phyloP scores from a whole-genome alignment of 2,888 invertebrate species.

The Volucella zonaria region DNA sequence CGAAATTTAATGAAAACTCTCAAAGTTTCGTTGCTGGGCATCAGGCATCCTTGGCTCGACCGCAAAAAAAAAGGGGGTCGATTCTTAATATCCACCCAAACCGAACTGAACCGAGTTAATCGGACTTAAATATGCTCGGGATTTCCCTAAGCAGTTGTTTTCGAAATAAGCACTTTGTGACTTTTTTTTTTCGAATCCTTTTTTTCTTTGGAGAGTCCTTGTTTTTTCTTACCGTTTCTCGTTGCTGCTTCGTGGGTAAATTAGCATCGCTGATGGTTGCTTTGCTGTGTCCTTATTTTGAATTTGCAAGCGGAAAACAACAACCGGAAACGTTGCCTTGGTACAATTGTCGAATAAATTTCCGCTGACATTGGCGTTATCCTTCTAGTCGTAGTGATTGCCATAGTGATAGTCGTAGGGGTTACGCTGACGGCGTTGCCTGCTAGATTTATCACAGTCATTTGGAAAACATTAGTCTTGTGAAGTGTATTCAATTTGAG shows the following conservation, averaged over 20 bases:
- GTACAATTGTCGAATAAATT: conserved; percentile 65
- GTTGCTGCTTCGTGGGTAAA: conserved; percentile 23
- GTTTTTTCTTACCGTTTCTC: too few relatives aligned
- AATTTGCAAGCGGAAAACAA: conserved; percentile 29
- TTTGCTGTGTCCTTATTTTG: conserved; percentile 18
- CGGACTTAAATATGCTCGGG: conserved; percentile 6
- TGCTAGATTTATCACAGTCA: conserved; percentile 68
- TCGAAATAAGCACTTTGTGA: conserved; percentile 44
- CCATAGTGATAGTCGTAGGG: background rate
- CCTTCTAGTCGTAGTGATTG: too few relatives aligned
- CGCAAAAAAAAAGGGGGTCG: conserved; percentile 5
- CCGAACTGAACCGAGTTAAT: conserved; percentile 10
- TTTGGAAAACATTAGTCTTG: conserved; percentile 71
- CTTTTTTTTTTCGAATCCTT: background rate
- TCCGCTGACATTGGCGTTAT: conserved; percentile 47
- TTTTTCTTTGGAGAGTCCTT: too few relatives aligned
- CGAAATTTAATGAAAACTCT: conserved; percentile 67
- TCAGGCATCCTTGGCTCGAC: background rate
- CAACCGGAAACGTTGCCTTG: conserved; percentile 48
- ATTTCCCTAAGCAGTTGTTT: conserved; percentile 37
- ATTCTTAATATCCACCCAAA: too few relatives aligned
- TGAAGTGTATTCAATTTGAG: conserved; percentile 71
- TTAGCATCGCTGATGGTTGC: conserved; percentile 48
- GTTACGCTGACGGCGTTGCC: background rate
- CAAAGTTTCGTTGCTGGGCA: conserved; percentile 22